phyloP scores from a whole-genome alignment of 1,140 invertebrate genomes.

The Cecropterus lyciades region DNA sequence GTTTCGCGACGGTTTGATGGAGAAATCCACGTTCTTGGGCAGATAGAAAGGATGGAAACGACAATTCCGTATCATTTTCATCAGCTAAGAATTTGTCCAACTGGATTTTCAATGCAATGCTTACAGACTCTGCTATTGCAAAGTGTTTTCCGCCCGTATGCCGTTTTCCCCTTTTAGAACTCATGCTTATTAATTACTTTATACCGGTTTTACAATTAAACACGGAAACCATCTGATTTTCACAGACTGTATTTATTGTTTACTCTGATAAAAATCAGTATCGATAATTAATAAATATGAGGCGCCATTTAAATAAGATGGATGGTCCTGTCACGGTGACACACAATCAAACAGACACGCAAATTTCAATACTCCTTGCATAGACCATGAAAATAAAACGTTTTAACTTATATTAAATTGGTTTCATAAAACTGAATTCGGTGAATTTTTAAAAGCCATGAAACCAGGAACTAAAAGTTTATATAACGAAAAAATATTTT shows the following conservation, averaged over 20 bases:
- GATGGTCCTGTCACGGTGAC: too few species aligned
- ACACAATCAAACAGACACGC: too few species aligned
- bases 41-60: constrained; percentile 91
- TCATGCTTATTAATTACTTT: constrained; percentile 53
- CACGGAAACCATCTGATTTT: background rate
- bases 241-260: background rate
- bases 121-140: constrained; percentile 77
- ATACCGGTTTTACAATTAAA: constrained; percentile 9
- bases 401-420: too few species aligned
- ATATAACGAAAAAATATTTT: too few species aligned
- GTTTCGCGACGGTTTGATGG: constrained; percentile 86
- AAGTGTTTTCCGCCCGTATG: constrained; percentile 69
- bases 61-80: constrained; percentile 85
- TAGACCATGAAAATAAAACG: too few species aligned
- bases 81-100: constrained; percentile 87
- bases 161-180: constrained; percentile 71
- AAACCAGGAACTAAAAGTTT: too few species aligned
- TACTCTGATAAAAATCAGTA: background rate
- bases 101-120: constrained; percentile 78
- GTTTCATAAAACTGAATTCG: too few species aligned
- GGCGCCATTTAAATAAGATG: background rate
- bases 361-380: too few species aligned
- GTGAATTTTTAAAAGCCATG: too few species aligned
- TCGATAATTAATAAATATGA: background rate
- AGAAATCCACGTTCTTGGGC: constrained; percentile 91